phyloP scores from a whole-genome alignment of 2,888 invertebrate genomes.

The Netelia melanura region DNA sequence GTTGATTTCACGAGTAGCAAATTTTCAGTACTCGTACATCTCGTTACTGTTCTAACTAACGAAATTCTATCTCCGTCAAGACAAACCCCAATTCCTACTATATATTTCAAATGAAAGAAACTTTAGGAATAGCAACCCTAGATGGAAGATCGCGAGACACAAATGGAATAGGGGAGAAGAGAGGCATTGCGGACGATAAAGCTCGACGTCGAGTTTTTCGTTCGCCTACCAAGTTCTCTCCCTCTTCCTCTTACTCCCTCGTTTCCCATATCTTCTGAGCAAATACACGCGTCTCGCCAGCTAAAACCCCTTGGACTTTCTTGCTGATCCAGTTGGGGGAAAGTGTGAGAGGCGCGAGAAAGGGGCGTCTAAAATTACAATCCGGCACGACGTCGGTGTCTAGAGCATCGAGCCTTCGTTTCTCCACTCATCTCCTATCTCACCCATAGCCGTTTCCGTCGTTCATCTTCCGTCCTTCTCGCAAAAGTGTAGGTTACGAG shows the following conservation, averaged over 20 bases:
- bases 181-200: constrained; percentile 44
- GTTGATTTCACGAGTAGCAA: not conserved
- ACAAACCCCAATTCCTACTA: too few relatives aligned
- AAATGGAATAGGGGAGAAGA: constrained; percentile 30
- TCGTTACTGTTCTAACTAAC: too few relatives aligned
- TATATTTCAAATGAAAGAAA: constrained; percentile 5
- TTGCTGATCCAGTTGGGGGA: constrained; percentile 52
- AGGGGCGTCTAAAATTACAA: constrained; percentile 65
- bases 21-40: not conserved
- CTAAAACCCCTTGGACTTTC: constrained; percentile 51
- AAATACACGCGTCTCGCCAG: constrained; percentile 31
- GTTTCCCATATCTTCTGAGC: constrained; percentile 49
- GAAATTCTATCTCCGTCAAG: too few relatives aligned
- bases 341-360: constrained; percentile 59
- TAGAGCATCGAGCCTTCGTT: constrained; percentile 17
- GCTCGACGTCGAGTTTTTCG: constrained; percentile 54
- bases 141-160: constrained; percentile 1
- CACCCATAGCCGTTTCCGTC: constrained; percentile 23
- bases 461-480: constrained; percentile 44
- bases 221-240: constrained; percentile 24
- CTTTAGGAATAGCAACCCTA: constrained; percentile 14
- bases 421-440: constrained; percentile 39
- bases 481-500: constrained; percentile 59
- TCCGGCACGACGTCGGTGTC: constrained; percentile 37
- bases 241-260: constrained; percentile 34